These are phyloP conservation scores for Poeciliopsis presidionis DNA, from an alignment of 2,797 vertebrate genomes.

Conservation along the genomic window DNA sequence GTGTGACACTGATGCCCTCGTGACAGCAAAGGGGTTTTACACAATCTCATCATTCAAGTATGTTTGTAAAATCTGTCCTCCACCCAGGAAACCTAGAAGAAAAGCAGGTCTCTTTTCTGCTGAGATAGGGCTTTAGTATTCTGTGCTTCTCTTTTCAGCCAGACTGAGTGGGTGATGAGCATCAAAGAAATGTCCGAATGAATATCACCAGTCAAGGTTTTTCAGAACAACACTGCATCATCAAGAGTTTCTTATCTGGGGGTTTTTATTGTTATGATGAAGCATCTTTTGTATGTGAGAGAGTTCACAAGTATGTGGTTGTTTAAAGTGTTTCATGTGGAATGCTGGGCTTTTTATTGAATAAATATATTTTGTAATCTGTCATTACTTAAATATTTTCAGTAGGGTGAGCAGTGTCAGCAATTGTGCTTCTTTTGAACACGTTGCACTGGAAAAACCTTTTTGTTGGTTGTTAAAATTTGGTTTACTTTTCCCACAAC, in stretches of 20 bases:
- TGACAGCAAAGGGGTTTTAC: no score
- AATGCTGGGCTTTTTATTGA: not conserved
- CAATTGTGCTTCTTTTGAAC: no score
- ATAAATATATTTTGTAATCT: not conserved
- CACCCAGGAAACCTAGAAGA: not conserved
- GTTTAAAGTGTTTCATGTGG: not conserved
- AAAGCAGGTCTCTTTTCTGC: not conserved
- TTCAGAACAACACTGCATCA: not conserved
- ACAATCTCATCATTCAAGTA: not conserved
- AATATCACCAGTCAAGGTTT: not conserved
- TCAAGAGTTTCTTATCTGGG: not conserved
- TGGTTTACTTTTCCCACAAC: no score
- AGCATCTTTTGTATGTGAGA: not conserved
- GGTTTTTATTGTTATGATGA: not conserved
- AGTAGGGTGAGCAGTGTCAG: not conserved
- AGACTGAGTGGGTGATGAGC: constrained; percentile 8
- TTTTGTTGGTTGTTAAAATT: no score
- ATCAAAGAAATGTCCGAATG: constrained; percentile 1
- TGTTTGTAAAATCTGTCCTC: not conserved
- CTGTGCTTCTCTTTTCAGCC: constrained; percentile 5
- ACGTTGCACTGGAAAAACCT: no score
- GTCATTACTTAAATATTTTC: not conserved
- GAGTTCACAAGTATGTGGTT: not conserved
- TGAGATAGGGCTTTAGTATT: not conserved
- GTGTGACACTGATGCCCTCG: no score